Evolutionary conservation across 2,888 invertebrate species (phyloP).

Genomic region (Amphipoea lucens): DNA sequence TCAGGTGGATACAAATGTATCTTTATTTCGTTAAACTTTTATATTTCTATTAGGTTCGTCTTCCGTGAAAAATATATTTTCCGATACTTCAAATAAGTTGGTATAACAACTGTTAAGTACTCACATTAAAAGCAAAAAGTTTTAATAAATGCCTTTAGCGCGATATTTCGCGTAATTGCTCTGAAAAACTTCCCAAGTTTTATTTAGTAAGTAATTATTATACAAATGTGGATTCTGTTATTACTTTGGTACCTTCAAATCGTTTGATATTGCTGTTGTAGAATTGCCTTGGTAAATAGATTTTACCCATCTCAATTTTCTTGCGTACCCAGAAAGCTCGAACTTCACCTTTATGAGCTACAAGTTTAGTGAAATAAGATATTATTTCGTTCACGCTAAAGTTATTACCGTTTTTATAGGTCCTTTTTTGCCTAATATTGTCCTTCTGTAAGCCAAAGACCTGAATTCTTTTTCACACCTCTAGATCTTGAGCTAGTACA

Average conservation of each 20-base stretch:
- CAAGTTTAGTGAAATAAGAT: neutral
- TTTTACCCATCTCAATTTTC: slow-evolving; percentile 24
- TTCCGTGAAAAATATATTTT: slow-evolving; percentile 13
- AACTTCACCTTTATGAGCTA: neutral
- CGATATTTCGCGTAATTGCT: slow-evolving; percentile 31
- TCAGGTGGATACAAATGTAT: slow-evolving; percentile 45
- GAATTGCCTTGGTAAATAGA: slow-evolving; percentile 1
- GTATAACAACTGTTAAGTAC: slow-evolving; percentile 14
- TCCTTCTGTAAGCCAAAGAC: neutral
- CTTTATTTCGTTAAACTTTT: slow-evolving; percentile 20
- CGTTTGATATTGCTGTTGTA: slow-evolving; percentile 1
- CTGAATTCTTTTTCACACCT: neutral
- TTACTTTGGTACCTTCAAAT: neutral
- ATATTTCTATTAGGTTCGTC: slow-evolving; percentile 14
- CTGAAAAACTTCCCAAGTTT: slow-evolving; percentile 24
- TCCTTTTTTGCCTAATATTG: neutral
- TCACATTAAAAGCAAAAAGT: slow-evolving; percentile 32
- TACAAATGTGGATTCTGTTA: slow-evolving; percentile 27
- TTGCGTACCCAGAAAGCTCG: neutral
- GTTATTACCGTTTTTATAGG: neutral
- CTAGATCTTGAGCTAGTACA: neutral
- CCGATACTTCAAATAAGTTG: slow-evolving; percentile 28
- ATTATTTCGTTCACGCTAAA: neutral
- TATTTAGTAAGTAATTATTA: slow-evolving; percentile 18
- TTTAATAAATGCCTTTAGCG: slow-evolving; percentile 28